phyloP scores from a whole-genome alignment of 2,888 invertebrate species.

The Acleris cristana region DNA sequence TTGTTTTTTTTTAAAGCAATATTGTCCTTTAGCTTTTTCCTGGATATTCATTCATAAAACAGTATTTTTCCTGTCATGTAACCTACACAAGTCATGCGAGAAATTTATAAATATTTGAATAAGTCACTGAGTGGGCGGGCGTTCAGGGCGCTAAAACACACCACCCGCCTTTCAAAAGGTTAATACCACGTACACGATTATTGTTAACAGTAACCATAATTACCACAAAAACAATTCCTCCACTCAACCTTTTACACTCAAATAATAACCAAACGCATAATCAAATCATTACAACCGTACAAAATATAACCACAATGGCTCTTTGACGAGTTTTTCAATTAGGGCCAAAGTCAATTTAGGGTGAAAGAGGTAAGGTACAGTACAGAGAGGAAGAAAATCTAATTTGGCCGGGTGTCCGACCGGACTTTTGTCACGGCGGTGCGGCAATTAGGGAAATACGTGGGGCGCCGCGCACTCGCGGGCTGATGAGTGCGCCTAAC shows the following conservation, averaged over 20 bases:
- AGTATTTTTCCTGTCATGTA: too few relatives aligned
- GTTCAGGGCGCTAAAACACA: too few relatives aligned
- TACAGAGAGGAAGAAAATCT: slow-evolving; percentile 60
- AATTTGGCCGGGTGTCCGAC: slow-evolving; percentile 66
- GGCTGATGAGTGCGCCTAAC: slow-evolving; percentile 65
- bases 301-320: slow-evolving; percentile 51
- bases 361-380: slow-evolving; percentile 68
- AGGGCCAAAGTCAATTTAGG: slow-evolving; percentile 72
- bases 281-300: slow-evolving; percentile 40
- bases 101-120: too few relatives aligned
- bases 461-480: slow-evolving; percentile 69
- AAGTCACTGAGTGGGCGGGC: too few relatives aligned
- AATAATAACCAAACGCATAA: slow-evolving; percentile 14
- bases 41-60: too few relatives aligned
- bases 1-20: too few relatives aligned
- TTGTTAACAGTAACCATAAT: neutral
- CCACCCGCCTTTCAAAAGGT: too few relatives aligned
- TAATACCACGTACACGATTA: too few relatives aligned
- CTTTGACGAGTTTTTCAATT: slow-evolving; percentile 66
- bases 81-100: too few relatives aligned
- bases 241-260: slow-evolving; percentile 1
- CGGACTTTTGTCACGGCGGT: slow-evolving; percentile 76
- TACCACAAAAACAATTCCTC: neutral
- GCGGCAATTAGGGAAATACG: slow-evolving; percentile 80
- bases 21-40: too few relatives aligned